A percentile compares a stretch with the other conserved stretches of the same genome.
phyloP scores from a whole-genome alignment of 2,888 invertebrate species.

The Nomada fabriciana region DNA sequence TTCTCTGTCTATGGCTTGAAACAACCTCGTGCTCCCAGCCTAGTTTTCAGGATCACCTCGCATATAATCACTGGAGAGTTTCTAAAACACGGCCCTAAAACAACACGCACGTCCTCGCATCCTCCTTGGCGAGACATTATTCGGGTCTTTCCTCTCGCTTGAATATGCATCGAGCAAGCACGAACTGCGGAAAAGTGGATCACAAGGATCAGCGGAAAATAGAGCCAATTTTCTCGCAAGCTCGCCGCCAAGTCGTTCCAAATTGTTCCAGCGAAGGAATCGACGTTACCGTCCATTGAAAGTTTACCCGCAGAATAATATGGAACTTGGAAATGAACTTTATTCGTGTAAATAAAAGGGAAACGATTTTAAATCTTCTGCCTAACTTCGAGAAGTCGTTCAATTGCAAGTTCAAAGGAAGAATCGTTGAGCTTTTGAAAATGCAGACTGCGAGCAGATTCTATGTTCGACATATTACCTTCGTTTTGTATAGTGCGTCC shows the following conservation, averaged over 20 bases:
- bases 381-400: background rate
- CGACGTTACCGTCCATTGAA: conserved; percentile 37
- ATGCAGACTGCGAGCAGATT: background rate
- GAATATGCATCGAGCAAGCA: conserved; percentile 67
- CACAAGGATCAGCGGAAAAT: conserved; percentile 67
- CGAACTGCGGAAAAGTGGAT: conserved; percentile 62
- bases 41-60: conserved; percentile 40
- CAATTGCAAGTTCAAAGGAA: background rate
- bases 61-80: conserved; percentile 36
- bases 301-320: conserved; percentile 47
- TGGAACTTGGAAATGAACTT: conserved; percentile 46
- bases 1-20: too few relatives aligned
- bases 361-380: conserved; percentile 1
- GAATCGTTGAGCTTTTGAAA: background rate
- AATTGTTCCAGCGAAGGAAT: conserved; percentile 48
- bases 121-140: conserved; percentile 64
- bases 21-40: conserved; percentile 16
- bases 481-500: too few relatives aligned
- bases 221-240: conserved; percentile 56
- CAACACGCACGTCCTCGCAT: conserved; percentile 37
- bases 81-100: conserved; percentile 37
- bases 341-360: conserved; percentile 8
- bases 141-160: conserved; percentile 43
- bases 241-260: conserved; percentile 26
- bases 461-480: too few relatives aligned